Evolutionary conservation across 1,140 invertebrate species (phyloP).

Genomic region (Cyclargus thomasi): DNA sequence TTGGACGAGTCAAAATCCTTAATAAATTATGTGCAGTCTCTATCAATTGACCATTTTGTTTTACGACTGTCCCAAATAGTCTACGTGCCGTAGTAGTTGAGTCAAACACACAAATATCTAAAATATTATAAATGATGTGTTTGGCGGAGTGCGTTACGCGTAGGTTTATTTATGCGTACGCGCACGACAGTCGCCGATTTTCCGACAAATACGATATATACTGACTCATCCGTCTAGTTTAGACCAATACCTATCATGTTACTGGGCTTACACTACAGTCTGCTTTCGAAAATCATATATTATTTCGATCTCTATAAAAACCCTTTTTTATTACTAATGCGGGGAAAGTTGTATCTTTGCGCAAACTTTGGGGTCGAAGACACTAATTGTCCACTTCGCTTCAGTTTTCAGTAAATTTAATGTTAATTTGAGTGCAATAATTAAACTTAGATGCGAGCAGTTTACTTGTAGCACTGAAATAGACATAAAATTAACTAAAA

Average conservation of each 20-base stretch:
- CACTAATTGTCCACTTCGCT: too few relatives aligned
- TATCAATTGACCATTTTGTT: not conserved
- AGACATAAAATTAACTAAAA: too few relatives aligned
- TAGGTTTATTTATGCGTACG: slow-evolving; percentile 2
- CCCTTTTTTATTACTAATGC: too few relatives aligned
- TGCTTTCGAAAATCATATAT: too few relatives aligned
- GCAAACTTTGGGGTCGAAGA: too few relatives aligned
- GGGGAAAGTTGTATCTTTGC: too few relatives aligned
- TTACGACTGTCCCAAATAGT: not conserved
- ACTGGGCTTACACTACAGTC: not conserved
- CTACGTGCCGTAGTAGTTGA: not conserved
- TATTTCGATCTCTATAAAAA: too few relatives aligned
- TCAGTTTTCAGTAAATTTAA: too few relatives aligned
- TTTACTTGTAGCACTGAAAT: too few relatives aligned
- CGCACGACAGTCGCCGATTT: not conserved
- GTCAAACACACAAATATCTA: not conserved
- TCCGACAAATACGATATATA: not conserved
- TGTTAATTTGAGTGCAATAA: too few relatives aligned
- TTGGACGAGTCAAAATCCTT: not conserved
- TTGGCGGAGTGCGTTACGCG: not conserved
- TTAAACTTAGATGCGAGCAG: too few relatives aligned
- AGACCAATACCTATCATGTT: not conserved
- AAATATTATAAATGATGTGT: not conserved
- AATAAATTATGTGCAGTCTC: not conserved
- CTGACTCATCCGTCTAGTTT: slow-evolving; percentile 7